Evolutionary conservation across 2,888 invertebrate species (phyloP).

Genomic region (Agrotis exclamationis): DNA sequence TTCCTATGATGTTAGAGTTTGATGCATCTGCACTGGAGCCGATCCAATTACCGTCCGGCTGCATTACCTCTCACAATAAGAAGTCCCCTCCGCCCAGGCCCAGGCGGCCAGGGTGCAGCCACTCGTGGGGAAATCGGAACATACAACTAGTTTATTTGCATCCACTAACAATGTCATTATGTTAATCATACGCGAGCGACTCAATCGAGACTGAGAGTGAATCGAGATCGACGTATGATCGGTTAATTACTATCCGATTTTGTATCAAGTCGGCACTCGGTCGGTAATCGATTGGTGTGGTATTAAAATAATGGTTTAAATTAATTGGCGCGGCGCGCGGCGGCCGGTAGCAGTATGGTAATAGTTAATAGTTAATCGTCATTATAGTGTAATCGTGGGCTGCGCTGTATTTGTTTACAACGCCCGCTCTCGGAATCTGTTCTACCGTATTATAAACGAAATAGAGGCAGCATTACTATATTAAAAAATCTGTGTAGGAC

Average conservation of each 20-base stretch:
- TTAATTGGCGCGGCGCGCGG: conserved; percentile 65
- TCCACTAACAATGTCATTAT: conserved; percentile 87
- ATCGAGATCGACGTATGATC: conserved; percentile 79
- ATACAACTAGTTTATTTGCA: conserved; percentile 80
- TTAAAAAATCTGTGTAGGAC: background rate
- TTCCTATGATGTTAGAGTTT: conserved; percentile 46
- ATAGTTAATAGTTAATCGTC: conserved; percentile 61
- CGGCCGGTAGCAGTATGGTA: conserved; percentile 70
- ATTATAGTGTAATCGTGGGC: conserved; percentile 43
- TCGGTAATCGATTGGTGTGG: conserved; percentile 71
- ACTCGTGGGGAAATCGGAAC: conserved; percentile 50
- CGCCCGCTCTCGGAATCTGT: conserved; percentile 16
- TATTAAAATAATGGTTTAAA: conserved; percentile 74
- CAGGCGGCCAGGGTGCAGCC: no score
- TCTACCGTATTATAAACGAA: conserved; percentile 8
- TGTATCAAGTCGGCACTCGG: conserved; percentile 58
- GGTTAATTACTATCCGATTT: conserved; percentile 75
- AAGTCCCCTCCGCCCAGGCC: conserved; percentile 4
- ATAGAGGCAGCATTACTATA: background rate
- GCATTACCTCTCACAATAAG: conserved; percentile 40
- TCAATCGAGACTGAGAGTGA: conserved; percentile 82
- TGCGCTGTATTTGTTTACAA: conserved; percentile 48
- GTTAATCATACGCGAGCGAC: conserved; percentile 77
- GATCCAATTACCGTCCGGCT: conserved; percentile 48
- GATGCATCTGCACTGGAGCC: conserved; percentile 40